A percentile compares a stretch with the other conserved stretches of the same genome.
These are phyloP conservation scores for Chloropsis cyanopogon DNA, from an alignment of 2,113 vertebrate species.

Conservation along the genomic window DNA sequence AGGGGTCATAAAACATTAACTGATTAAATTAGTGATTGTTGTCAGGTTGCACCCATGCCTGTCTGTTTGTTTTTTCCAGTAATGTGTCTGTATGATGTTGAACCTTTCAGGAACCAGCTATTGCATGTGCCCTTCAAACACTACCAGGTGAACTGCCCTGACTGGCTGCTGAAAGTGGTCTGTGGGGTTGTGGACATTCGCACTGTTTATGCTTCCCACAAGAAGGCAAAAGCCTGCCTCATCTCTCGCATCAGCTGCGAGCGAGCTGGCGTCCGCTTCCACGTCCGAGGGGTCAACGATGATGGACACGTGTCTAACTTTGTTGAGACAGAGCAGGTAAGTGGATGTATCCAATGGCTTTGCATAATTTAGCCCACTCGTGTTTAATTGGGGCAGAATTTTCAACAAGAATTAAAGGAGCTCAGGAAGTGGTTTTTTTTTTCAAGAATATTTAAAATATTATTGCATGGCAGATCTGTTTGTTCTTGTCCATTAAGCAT, in stretches of 20 bases:
- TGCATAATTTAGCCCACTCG: background rate
- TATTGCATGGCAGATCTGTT: background rate
- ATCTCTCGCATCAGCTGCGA: slow-evolving; percentile 80
- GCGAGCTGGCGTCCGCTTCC: slow-evolving; percentile 71
- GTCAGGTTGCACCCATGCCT: background rate
- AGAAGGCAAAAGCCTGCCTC: slow-evolving; percentile 81
- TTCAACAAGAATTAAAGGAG: background rate
- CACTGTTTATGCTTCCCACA: slow-evolving; percentile 78
- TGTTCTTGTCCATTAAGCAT: background rate
- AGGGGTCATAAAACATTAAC: background rate
- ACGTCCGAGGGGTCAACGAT: slow-evolving; percentile 73
- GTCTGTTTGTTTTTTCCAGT: background rate
- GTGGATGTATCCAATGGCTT: background rate
- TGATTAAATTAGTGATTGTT: background rate
- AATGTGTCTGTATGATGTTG: background rate
- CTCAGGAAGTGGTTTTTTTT: background rate
- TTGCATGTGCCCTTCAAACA: slow-evolving; percentile 75
- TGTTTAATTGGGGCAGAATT: background rate
- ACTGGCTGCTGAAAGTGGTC: slow-evolving; percentile 79
- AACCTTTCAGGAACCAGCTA: slow-evolving; percentile 74
- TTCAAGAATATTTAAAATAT: background rate
- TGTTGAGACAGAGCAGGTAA: slow-evolving; percentile 81
- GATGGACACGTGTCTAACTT: slow-evolving; percentile 81
- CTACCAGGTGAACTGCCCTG: slow-evolving; percentile 77
- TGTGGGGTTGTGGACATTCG: slow-evolving; percentile 77